Base-by-base conservation (phyloP, 2,888 invertebrate species). In the Coelopa pilipes region DNA sequence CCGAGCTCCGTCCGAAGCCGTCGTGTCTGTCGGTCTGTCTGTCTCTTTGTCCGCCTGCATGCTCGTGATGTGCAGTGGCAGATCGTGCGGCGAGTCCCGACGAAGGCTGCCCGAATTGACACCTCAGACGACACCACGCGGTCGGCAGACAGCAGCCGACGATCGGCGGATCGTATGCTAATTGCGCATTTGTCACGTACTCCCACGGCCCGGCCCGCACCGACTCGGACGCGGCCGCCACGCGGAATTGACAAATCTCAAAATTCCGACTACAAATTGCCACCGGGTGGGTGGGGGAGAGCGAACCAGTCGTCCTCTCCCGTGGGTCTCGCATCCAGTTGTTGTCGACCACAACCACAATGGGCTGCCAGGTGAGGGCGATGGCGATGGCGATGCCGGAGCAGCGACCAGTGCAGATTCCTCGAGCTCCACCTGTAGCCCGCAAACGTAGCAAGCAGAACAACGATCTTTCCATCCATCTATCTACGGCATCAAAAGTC, bases 111-210 rank as follows among this genome's bases (percentile, higher is more conserved):
- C 15, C 19, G 34, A 62, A 62, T 62, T 62, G 60, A 62, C 60
- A 62, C 24, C 21, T 10, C 11, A 19, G 57, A 15, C 17, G 57
- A 34, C n/a, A n/a, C 53, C 13, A 53, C 53, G 53, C 10, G 53
- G 53, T 53, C 53, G 15, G 11, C 60, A n/a, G n/a, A n/a, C n/a
- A 24, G 11, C 11, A 57, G 57, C 11, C 17, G 57, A n/a, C n/a
- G 60, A 21, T n/a, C n/a, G 60, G 24, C 21, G 3, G 21, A 21
- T 62, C 21, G 57, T 24, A 62, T 62, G 60, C 60, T 62, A 62
- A 62, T 62, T 62, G 60, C 24, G 24, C 15, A 62, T 34, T 24
- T 62, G 60, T 62, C 60, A 62, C 21, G 11, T 62, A 10, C 60
- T 24, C 60, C 60, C 60, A 62, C 60, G 24, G 13, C 34, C 15